A percentile compares a stretch with the other conserved stretches of the same genome.
These are phyloP conservation scores for Petrocephalus zakoni DNA, from an alignment of 2,113 vertebrate species.

Conservation along the genomic window DNA sequence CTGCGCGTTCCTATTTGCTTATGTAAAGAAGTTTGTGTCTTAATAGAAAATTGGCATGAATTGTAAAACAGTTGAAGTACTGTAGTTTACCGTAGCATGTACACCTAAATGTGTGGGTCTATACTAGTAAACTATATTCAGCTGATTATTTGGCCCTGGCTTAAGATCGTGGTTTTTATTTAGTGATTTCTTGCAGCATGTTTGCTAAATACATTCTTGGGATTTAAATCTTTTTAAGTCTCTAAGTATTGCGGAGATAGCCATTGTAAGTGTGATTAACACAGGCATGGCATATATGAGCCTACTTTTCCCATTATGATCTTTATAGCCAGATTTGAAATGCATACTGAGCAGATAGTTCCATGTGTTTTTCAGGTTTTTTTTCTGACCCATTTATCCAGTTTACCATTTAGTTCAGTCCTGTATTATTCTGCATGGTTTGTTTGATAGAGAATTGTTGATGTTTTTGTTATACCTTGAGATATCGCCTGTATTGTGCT, in stretches of 20 bases:
- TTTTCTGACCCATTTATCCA: neutral
- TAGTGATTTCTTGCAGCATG: neutral
- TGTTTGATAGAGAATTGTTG: neutral
- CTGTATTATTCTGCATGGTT: neutral
- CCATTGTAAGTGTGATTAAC: too few species aligned
- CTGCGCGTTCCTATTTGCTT: neutral
- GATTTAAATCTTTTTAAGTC: too few species aligned
- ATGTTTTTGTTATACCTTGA: neutral
- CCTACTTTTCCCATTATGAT: too few species aligned
- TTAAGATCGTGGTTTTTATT: neutral
- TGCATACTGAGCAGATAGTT: too few species aligned
- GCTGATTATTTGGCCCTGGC: neutral
- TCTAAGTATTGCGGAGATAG: too few species aligned
- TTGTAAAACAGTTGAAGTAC: too few species aligned
- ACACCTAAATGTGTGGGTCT: neutral
- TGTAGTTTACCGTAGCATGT: neutral
- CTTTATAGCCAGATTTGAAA: too few species aligned
- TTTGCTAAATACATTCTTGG: too few species aligned
- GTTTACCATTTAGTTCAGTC: neutral
- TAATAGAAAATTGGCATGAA: neutral
- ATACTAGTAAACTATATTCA: neutral
- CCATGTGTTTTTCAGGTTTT: too few species aligned
- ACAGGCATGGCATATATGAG: too few species aligned
- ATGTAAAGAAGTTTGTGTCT: neutral
- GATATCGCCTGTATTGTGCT: neutral